A percentile compares a stretch with the other conserved stretches of the same genome.
Evolutionary conservation across 1,140 invertebrate genomes (phyloP).

Genomic region (Cyclargus thomasi): DNA sequence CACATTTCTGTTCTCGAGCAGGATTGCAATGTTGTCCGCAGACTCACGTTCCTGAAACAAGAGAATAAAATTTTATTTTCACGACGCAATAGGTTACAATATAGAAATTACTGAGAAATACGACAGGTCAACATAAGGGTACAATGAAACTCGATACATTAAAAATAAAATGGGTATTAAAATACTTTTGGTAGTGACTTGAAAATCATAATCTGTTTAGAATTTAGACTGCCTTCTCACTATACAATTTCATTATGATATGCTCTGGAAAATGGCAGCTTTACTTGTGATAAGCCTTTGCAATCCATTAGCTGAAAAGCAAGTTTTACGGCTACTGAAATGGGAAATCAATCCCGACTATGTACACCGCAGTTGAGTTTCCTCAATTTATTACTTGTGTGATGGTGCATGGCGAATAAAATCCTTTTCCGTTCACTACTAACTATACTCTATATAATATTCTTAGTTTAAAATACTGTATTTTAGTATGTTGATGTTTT

Average conservation of each 20-base stretch:
- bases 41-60: slow-evolving; percentile 52
- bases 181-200: not conserved
- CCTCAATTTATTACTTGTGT: not conserved
- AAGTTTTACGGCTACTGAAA: slow-evolving; percentile 14
- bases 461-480: too few relatives aligned
- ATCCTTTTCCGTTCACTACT: not conserved
- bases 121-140: not conserved
- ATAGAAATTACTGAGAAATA: too few relatives aligned
- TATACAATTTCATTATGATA: too few relatives aligned
- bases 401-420: not conserved
- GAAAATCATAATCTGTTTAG: not conserved
- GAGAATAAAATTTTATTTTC: slow-evolving; percentile 30
- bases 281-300: slow-evolving; percentile 11
- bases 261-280: not conserved
- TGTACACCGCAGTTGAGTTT: not conserved
- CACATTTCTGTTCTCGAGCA: slow-evolving; percentile 51
- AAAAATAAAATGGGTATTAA: not conserved
- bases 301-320: slow-evolving; percentile 1
- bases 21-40: slow-evolving; percentile 17
- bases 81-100: not conserved
- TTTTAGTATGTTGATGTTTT: too few relatives aligned
- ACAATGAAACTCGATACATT: not conserved
- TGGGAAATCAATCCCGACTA: slow-evolving; percentile 20
- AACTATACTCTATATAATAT: not conserved
- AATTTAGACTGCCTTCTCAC: not conserved